Base-by-base conservation (phyloP, 2,113 vertebrate genomes). In the Scolopax mira region DNA sequence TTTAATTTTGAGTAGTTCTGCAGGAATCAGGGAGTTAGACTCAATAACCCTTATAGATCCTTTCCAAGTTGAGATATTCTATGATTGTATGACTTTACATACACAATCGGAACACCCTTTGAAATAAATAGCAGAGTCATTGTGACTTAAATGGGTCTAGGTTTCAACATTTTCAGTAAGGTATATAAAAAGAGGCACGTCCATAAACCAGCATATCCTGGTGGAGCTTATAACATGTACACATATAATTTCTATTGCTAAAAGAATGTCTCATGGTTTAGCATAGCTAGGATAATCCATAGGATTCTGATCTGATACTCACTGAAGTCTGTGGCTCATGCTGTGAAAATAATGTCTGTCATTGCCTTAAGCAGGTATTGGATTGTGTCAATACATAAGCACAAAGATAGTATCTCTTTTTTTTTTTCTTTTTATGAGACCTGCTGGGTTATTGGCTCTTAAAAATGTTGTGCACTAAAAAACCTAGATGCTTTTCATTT, bases 1-100 rank as follows among this genome's bases (percentile, higher is more conserved):
- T 48, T 73, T 57, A 61, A 11, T 70, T 80, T 89, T 67, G 62
- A 6, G 7, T 37, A 51, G 44, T 41, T 12, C 24, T 64, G 39
- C 3, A 15, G 74, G 37, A 28, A 39, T 22, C 42, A 11, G 42
- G n/a, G 31, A 64, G 7, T 13, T 69, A 17, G 6, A 57, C 15
- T 65, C 7, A 1, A 13, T 49, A 42, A 21, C 64, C 11, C 14
- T 65, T 65, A 18, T 24, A 0, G 0, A 10, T 85, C 7, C 31
- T 15, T 81, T 89, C 30, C 19, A 39, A 23, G 13, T 42, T 70
- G 30, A 78, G 23, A 27, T 62, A 35, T 19, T 81, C 21, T 44
- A 7, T 23, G 35, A 12, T 42, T 52, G 52, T 30, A 5, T 75
- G 48, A n/a, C 62, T 66, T 88, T n/a, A 48, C 7, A 28, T 1